Percentiles rank a stretch among this genome's conserved stretches.
These are phyloP conservation scores for Steromphala cineraria DNA, from an alignment of 2,888 invertebrate genomes.

Conservation along the genomic window DNA sequence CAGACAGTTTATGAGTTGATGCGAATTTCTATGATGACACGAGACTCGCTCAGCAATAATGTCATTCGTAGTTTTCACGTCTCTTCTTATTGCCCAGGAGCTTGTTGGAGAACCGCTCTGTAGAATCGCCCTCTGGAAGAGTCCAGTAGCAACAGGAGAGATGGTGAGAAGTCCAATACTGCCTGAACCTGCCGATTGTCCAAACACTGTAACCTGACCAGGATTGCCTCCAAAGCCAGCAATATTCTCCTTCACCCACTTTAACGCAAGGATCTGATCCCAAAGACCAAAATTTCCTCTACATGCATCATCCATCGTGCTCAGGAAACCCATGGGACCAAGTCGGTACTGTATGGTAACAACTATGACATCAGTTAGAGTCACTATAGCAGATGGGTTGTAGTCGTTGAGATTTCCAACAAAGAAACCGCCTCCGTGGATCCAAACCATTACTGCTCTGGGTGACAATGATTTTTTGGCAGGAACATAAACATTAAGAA, in stretches of 20 bases:
- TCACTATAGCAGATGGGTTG: background rate
- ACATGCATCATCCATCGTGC: slow-evolving; percentile 35
- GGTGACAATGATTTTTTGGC: background rate
- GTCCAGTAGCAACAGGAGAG: slow-evolving; percentile 33
- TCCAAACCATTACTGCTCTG: slow-evolving; percentile 31
- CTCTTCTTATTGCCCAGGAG: background rate
- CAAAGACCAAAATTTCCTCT: slow-evolving; percentile 53
- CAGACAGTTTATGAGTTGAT: background rate
- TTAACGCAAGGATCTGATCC: slow-evolving; percentile 47
- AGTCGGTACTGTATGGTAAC: slow-evolving; percentile 38
- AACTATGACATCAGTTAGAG: slow-evolving; percentile 14
- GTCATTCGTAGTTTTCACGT: background rate
- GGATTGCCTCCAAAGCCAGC: slow-evolving; percentile 45
- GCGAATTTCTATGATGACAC: background rate
- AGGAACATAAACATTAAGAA: slow-evolving; percentile 31
- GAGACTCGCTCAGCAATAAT: background rate
- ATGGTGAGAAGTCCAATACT: slow-evolving; percentile 36
- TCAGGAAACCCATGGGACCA: slow-evolving; percentile 43
- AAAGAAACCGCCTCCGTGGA: slow-evolving; percentile 28
- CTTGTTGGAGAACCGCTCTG: slow-evolving; percentile 31
- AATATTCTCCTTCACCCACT: slow-evolving; percentile 50
- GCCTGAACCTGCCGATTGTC: slow-evolving; percentile 50
- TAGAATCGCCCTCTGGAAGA: slow-evolving; percentile 42
- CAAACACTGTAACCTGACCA: slow-evolving; percentile 43
- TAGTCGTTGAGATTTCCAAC: background rate